Percentiles rank a stretch among this genome's conserved stretches.
These are phyloP conservation scores for Norana najaformis DNA, from an alignment of 2,888 invertebrate genomes.

Conservation along the genomic window DNA sequence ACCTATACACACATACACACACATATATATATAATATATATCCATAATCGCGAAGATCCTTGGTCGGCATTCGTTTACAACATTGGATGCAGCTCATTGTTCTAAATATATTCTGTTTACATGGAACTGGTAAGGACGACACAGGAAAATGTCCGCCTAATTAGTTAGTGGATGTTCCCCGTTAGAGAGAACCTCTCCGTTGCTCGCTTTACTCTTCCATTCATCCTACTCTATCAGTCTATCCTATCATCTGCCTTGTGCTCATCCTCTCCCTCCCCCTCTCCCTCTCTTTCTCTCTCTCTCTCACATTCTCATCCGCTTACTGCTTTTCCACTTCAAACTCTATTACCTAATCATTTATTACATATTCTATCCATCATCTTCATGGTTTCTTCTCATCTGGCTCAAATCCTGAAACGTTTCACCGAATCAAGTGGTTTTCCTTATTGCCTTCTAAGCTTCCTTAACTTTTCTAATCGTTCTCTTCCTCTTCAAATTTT, in stretches of 20 bases:
- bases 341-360: no score
- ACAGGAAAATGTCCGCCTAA: neutral
- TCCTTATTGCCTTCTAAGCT: no score
- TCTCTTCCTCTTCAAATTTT: no score
- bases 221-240: neutral
- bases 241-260: neutral
- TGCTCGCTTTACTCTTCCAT: neutral
- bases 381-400: no score
- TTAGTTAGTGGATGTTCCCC: neutral
- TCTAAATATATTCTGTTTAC: neutral
- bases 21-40: no score
- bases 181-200: conserved; percentile 2
- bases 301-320: neutral
- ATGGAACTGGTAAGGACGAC: neutral
- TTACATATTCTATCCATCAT: no score
- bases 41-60: neutral
- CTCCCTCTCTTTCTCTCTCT: neutral
- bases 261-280: neutral
- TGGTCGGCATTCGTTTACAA: neutral
- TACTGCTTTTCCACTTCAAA: neutral
- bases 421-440: no score
- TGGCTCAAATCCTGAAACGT: neutral
- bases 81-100: neutral
- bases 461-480: no score
- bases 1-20: no score